Evolutionary conservation across 2,113 vertebrate species (phyloP), one percentile per base, ranked within the genome.

Genomic region (Anser brachyrhynchus): DNA sequence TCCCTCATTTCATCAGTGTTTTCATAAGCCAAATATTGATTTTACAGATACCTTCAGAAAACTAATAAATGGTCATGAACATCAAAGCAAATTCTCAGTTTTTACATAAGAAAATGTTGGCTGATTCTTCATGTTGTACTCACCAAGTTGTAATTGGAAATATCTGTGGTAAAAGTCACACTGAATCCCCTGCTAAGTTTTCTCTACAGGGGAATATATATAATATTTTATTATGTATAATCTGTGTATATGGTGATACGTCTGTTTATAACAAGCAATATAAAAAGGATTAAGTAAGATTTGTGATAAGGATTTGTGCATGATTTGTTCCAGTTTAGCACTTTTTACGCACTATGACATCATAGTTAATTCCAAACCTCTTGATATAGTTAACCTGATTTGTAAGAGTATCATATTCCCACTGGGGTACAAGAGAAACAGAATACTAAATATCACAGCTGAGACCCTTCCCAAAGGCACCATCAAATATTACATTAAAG

Each of bases 271-370:
- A 77, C 64, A 62, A 49, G 54, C 54, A 90, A 92, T 83, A 92
- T 83, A 90, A 92, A 92, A 93, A 87, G 83, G 90, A 96, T 96
- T 87, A 92, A 92, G 75, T 28, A 73, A 75, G 90, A 92, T 97
- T 89, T 94, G 74, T 76, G 90, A 87, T 84, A 87, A 82, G 78
- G 75, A 93, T 93, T 95, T 87, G 67, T 74, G 80, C 3, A 3
- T 25, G 20, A 84, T 87, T 93, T 91, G 44, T 93, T 96, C 67
- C 58, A 86, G 64, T 94, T 94, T 93, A 88, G 64, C 67, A 83
- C 85, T 87, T 94, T 80, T 86, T 76, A 86, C 75, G 90, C 1
- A 2, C 51, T 49, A 75, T 84, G 85, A 93, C 64, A 92, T 93
- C 88, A 92, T 3, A 35, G 75, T 73, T 92, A 95, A 86, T 80